Evolutionary conservation across 1,140 invertebrate genomes (phyloP).

Genomic region (Ostrea denselamellosa): DNA sequence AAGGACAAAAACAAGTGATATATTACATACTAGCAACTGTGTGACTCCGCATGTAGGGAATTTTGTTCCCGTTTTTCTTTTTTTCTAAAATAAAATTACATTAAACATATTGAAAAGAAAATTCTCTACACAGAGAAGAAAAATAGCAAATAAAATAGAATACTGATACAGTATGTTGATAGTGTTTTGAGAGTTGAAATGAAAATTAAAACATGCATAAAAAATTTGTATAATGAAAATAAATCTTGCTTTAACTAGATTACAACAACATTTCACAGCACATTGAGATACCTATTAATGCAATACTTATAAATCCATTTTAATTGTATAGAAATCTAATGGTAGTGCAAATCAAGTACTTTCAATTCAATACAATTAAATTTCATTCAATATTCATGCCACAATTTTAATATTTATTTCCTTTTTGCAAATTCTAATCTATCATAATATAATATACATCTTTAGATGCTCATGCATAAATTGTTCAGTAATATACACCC

Average conservation of each 20-base stretch:
- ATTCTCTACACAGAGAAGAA: not conserved
- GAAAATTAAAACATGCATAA: conserved; percentile 20
- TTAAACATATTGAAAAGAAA: conserved; percentile 12
- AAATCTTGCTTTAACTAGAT: not conserved
- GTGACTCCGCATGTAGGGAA: conserved; percentile 38
- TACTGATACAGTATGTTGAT: not conserved
- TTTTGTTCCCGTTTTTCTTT: conserved; percentile 39
- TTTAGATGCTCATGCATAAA: conserved; percentile 26
- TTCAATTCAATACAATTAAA: conserved; percentile 4
- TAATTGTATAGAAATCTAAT: not conserved
- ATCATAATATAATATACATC: not conserved
- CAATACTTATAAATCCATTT: conserved; percentile 10
- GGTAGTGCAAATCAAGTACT: conserved; percentile 2
- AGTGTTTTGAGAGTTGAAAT: not conserved
- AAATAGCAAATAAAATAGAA: conserved; percentile 28
- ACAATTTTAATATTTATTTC: not conserved
- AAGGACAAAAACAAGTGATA: conserved; percentile 19
- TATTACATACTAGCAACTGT: conserved; percentile 32
- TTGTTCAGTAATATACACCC: not conserved
- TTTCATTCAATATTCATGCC: conserved; percentile 32
- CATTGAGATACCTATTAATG: conserved; percentile 13
- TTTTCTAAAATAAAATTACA: conserved; percentile 38
- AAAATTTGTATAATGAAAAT: not conserved
- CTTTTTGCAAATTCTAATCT: conserved; percentile 6
- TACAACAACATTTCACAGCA: conserved; percentile 23